Evolutionary conservation across 2,888 invertebrate species (phyloP).

Genomic region (Linhomoeus sp.): DNA sequence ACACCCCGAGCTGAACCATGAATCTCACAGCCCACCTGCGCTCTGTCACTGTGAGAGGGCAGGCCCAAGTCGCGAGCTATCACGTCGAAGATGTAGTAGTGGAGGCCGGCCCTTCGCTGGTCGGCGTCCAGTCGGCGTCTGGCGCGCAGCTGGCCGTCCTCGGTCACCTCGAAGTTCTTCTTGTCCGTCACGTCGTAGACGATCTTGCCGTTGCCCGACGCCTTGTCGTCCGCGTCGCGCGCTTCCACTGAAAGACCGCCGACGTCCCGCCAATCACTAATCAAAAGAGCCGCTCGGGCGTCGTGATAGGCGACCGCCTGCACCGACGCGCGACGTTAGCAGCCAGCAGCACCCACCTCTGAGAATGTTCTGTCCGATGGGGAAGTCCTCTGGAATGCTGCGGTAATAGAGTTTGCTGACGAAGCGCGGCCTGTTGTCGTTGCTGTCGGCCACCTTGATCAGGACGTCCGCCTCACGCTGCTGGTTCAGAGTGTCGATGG

Average conservation of each 20-base stretch:
- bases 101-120: conserved; percentile 43
- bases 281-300: background rate
- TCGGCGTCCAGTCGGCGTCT: conserved; percentile 82
- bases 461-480: conserved; percentile 36
- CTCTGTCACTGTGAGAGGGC: conserved; percentile 20
- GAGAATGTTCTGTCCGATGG: conserved; percentile 69
- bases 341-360: conserved; percentile 38
- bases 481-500: conserved; percentile 76
- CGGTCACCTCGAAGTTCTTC: conserved; percentile 84
- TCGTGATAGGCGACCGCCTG: no score
- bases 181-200: conserved; percentile 63
- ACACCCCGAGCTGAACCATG: no score
- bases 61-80: conserved; percentile 30
- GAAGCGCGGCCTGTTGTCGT: conserved; percentile 26
- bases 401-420: conserved; percentile 76
- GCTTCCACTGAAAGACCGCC: conserved; percentile 11
- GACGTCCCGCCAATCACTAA: background rate
- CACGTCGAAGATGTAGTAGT: conserved; percentile 31
- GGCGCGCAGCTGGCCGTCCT: conserved; percentile 77
- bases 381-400: conserved; percentile 81
- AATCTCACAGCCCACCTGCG: conserved; percentile 24
- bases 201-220: conserved; percentile 66
- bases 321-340: background rate
- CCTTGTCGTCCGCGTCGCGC: conserved; percentile 49
- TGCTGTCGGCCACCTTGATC: conserved; percentile 36